Evolutionary conservation across 2,888 invertebrate genomes (phyloP), one percentile per base, ranked within the genome.

Genomic region (Buathra laborator): DNA sequence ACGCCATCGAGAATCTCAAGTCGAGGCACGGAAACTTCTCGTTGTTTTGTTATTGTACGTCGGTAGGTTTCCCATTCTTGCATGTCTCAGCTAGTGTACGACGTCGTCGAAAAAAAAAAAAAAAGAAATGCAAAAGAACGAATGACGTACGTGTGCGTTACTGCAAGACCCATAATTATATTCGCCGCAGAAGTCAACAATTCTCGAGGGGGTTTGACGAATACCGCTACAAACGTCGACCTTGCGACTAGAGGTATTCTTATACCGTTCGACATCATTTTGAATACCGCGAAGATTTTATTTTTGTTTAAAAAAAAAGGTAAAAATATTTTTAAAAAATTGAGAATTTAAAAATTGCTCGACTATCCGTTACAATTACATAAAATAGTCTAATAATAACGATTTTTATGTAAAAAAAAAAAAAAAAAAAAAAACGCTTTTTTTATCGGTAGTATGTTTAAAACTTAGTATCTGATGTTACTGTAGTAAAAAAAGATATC

Each of bases 21-120:
- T 88, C 92, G 86, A 83, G 89, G 90, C 92, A 92, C 92, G 92
- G 89, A 62, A 14, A 88, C 89, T 56, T 86, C 87, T 83, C 86
- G 83, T 82, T 88, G 89, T 83, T 86, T 88, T 90, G 90, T 90
- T 90, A 89, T 87, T 90, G 90, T 89, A 77, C 89, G 89, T 88
- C 86, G 87, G 56, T 81, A 87, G 89, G 86, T 86, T 86, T 84
- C 89, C 88, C 90, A 89, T 91, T 91, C 89, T 89, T 89, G 84
- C 90, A 88, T 89, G 87, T 85, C 83, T 83, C 83, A 37, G 64
- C 19, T 59, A 10, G 29, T 62, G 32, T 37, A 37, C 14, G 66
- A 66, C 37, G 14, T 67, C 51, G 70, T 71, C 71, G 37, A 64
- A 75, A 74, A 46, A 24, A 51, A 78, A 48, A 32, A 70, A 71